Evolutionary conservation across 2,113 vertebrate species (phyloP).

Genomic region (Callionymus lyra): DNA sequence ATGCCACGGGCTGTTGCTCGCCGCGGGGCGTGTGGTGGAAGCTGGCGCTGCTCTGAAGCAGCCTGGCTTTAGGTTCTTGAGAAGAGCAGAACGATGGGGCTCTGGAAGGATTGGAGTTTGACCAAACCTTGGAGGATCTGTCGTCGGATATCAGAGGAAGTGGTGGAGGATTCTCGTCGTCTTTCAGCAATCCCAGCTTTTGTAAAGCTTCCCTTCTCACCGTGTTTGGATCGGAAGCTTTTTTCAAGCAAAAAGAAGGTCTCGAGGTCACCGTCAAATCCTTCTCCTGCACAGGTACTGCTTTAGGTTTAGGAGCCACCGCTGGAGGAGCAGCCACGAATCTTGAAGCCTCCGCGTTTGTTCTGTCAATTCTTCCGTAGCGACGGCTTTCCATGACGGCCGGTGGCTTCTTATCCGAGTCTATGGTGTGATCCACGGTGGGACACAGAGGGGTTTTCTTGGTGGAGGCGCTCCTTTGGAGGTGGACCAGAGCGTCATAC

Average conservation of each 20-base stretch:
- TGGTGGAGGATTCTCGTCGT: conserved; percentile 12
- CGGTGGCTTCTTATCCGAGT: conserved; percentile 10
- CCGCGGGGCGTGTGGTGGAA: conserved; percentile 29
- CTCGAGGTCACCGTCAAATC: conserved; percentile 6
- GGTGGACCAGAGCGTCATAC: conserved; percentile 55
- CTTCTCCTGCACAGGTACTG: conserved; percentile 59
- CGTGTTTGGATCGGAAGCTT: conserved; percentile 41
- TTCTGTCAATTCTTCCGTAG: conserved; percentile 4
- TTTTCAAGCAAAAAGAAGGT: conserved; percentile 20
- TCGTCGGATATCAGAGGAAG: background rate
- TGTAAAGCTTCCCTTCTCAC: conserved; percentile 75
- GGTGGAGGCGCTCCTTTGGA: conserved; percentile 47
- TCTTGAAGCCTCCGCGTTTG: conserved; percentile 18
- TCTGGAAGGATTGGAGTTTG: conserved; percentile 17
- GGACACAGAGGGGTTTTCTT: conserved; percentile 53
- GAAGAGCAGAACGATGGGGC: conserved; percentile 27
- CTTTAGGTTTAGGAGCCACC: conserved; percentile 74
- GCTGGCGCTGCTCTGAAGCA: conserved; percentile 33
- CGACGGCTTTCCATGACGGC: conserved; percentile 6
- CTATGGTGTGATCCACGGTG: conserved; percentile 43
- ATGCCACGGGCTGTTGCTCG: conserved; percentile 11
- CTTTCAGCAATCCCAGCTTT: conserved; percentile 79
- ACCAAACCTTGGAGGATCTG: conserved; percentile 9
- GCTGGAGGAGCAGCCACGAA: conserved; percentile 61
- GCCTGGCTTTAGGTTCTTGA: conserved; percentile 20